Conservation (phyloP, 2,113 vertebrate genomes). For the Syrmaticus mikado region DNA sequence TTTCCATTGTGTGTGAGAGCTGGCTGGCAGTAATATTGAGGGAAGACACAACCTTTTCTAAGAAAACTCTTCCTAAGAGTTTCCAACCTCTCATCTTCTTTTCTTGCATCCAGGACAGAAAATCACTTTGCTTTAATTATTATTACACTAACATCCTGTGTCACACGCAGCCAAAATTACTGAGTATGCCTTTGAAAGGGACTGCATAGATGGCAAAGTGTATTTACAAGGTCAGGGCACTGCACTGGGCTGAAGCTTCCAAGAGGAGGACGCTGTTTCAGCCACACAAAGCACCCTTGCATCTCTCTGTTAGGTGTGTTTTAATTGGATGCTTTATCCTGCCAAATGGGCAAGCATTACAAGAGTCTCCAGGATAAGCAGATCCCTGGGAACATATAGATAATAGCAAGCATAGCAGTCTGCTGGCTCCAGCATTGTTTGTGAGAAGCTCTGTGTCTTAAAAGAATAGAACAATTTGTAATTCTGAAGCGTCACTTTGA, state of each 20-base stretch:
- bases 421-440: neutral
- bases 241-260: no score
- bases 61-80: no score
- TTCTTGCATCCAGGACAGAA: neutral
- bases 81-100: neutral
- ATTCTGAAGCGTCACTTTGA: neutral
- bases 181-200: accelerated
- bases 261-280: neutral
- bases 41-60: neutral
- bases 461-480: neutral
- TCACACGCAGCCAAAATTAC: neutral
- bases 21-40: no score
- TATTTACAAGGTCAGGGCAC: neutral
- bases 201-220: accelerated
- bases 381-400: neutral
- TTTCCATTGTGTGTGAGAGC: neutral
- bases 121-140: neutral
- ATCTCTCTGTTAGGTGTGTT: neutral
- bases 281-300: neutral
- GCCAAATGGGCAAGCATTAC: neutral
- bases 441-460: neutral
- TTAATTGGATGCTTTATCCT: neutral
- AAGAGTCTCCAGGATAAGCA: neutral
- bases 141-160: neutral
- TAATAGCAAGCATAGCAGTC: neutral